These are phyloP conservation scores for Bradynema listronoti DNA, from an alignment of 1,140 invertebrate genomes.

Conservation along the genomic window DNA sequence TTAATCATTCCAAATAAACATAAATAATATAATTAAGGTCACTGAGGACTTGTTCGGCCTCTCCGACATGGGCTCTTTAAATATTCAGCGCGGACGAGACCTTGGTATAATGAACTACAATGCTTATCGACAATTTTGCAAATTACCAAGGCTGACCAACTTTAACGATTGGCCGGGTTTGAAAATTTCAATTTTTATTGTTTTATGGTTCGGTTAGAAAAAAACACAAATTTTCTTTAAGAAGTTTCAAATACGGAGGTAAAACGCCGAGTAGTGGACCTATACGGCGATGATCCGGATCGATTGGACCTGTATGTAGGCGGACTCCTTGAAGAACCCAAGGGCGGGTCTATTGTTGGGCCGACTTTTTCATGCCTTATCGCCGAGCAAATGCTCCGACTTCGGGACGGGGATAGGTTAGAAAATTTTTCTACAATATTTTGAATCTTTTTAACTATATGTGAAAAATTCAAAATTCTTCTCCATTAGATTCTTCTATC, in stretches of 20 bases:
- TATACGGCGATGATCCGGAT: constrained; percentile 26
- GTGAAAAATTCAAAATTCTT: too few relatives aligned
- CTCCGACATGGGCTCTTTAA: constrained; percentile 54
- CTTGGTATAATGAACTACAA: constrained; percentile 79
- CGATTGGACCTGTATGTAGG: constrained; percentile 42
- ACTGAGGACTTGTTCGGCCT: constrained; percentile 27
- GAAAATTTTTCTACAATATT: background rate
- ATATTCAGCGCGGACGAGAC: constrained; percentile 70
- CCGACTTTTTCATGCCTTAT: constrained; percentile 45
- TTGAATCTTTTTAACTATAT: background rate
- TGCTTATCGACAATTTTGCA: constrained; percentile 73
- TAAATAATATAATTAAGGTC: constrained; percentile 12
- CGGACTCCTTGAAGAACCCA: constrained; percentile 40
- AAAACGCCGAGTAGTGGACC: constrained; percentile 21
- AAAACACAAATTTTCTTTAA: too few relatives aligned
- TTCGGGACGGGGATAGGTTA: constrained; percentile 42
- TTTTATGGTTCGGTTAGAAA: too few relatives aligned
- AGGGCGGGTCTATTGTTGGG: constrained; percentile 31
- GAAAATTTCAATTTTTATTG: background rate
- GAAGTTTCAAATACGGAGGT: constrained; percentile 33
- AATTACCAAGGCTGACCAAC: constrained; percentile 66
- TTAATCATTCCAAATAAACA: background rate
- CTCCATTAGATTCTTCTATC: constrained; percentile 31
- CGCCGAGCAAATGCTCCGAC: constrained; percentile 39
- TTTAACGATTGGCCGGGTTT: constrained; percentile 68